Conservation (phyloP, 2,888 invertebrate genomes). For the Nymphalis polychloros region DNA sequence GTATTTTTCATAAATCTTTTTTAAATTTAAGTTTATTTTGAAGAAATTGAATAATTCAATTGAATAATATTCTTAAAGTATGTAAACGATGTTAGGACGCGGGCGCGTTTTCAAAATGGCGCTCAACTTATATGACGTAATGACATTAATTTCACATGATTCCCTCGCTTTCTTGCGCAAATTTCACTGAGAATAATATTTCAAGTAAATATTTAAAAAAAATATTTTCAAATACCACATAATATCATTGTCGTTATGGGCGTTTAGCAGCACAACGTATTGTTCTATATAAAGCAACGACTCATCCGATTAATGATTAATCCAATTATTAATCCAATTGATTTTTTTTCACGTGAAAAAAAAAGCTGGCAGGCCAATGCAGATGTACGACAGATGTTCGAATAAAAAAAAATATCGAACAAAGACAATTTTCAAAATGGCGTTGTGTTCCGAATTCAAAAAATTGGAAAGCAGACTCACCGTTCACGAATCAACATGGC, state of each 20-base stretch:
- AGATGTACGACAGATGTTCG: constrained; percentile 35
- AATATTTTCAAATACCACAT: not conserved
- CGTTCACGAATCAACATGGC: constrained; percentile 56
- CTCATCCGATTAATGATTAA: constrained; percentile 32
- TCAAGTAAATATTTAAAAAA: not conserved
- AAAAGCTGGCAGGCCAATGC: not conserved
- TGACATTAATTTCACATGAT: constrained; percentile 37
- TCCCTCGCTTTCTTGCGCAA: constrained; percentile 23
- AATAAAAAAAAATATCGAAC: constrained; percentile 34
- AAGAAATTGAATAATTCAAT: not conserved
- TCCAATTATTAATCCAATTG: constrained; percentile 25
- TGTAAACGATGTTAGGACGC: constrained; percentile 28
- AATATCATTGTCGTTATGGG: not conserved
- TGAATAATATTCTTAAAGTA: not conserved
- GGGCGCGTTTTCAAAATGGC: constrained; percentile 74
- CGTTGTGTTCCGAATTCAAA: constrained; percentile 44
- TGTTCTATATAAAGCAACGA: constrained; percentile 18
- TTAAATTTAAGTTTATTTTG: not conserved
- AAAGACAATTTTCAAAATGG: constrained; percentile 46
- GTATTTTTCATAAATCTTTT: not conserved
- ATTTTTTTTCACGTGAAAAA: not conserved
- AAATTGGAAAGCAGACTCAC: constrained; percentile 63
- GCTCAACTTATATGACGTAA: constrained; percentile 51
- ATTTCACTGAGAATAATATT: not conserved
- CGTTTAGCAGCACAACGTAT: constrained; percentile 9